Evolutionary conservation across 92 coral and sea anemone species (phyloP), one percentile per base, ranked within the genome.

Genomic region (Phenganax stokvisi): DNA sequence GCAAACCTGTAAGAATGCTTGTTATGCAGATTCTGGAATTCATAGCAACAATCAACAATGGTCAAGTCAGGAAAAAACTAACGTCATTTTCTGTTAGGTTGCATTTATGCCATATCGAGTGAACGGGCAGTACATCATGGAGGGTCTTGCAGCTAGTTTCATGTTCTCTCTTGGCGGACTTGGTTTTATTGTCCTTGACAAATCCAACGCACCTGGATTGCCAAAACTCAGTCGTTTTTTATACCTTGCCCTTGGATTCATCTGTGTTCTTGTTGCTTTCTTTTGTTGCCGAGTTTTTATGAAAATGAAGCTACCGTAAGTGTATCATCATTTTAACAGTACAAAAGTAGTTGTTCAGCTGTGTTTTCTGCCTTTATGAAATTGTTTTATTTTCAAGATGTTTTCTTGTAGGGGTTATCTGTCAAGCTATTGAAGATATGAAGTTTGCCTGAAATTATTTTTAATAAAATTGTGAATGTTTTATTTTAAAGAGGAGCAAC

Each of bases 61-160:
- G 75, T 17, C 56, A 12, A 28, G 15, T 58, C 57, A 15, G 47
- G 27, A 27, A 69, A 15, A 10, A 47, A 15, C 10, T 15, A 27
- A 27, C 17, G 51, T 28, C 52, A 29, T 81, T 57, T 63, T 31
- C 56, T 16, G 15, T 29, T 54, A 96, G 99, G 99, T 96, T 83
- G 99, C 99, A 56, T 96, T 96, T 81, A 96, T 96, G 99, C 99
- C 99, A 10, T 96, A 96, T 76, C 92, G 99, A 74, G 99, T 96
- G 11, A 96, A 96, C 84, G 99, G 99, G 17, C 99, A 96, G 80
- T 96, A 96, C 90, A 96, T 96, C 83, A 96, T 96, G 99, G 99
- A 96, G 81, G 99, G 99, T 10, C 80, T 96, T 57, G 99, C 99
- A 0, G 92, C 99, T 54, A 96, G 99, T 74, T 96, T 96, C 74